phyloP scores from a whole-genome alignment of 2,797 vertebrate genomes.

The Falco columbarius region DNA sequence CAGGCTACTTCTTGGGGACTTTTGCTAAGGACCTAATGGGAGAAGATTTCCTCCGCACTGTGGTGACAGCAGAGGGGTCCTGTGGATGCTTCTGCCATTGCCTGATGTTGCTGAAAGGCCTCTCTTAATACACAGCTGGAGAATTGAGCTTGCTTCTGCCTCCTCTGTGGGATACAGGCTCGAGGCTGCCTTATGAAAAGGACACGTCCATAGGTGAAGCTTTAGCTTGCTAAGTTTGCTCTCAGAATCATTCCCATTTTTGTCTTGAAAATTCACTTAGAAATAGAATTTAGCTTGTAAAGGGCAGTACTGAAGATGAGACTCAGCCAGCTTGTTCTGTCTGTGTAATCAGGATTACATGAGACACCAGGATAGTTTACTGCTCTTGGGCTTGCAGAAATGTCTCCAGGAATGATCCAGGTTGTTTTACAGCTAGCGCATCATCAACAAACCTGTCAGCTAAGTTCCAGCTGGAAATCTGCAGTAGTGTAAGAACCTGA shows the following conservation, averaged over 20 bases:
- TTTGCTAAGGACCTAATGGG: neutral
- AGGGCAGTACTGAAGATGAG: neutral
- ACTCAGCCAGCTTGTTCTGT: neutral
- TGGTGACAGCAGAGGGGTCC: neutral
- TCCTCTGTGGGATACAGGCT: neutral
- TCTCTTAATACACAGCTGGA: neutral
- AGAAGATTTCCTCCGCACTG: neutral
- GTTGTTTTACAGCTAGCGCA: slow-evolving; percentile 29
- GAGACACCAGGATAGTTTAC: neutral
- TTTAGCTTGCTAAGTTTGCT: neutral
- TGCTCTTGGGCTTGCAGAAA: slow-evolving; percentile 23
- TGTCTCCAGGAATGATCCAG: slow-evolving; percentile 33
- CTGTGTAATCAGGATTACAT: slow-evolving; percentile 8
- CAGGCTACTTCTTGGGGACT: neutral
- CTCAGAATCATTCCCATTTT: neutral
- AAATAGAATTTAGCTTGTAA: neutral
- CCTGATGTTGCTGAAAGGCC: neutral
- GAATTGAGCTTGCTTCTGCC: neutral
- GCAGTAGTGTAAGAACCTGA: slow-evolving; percentile 20
- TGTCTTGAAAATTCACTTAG: neutral
- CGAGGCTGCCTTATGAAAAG: neutral
- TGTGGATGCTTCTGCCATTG: neutral
- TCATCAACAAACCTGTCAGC: slow-evolving; percentile 59
- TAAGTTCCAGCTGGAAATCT: slow-evolving; percentile 33
- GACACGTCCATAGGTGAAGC: neutral